phyloP scores from a whole-genome alignment of 2,797 vertebrate species.

The Pygocentrus nattereri region DNA sequence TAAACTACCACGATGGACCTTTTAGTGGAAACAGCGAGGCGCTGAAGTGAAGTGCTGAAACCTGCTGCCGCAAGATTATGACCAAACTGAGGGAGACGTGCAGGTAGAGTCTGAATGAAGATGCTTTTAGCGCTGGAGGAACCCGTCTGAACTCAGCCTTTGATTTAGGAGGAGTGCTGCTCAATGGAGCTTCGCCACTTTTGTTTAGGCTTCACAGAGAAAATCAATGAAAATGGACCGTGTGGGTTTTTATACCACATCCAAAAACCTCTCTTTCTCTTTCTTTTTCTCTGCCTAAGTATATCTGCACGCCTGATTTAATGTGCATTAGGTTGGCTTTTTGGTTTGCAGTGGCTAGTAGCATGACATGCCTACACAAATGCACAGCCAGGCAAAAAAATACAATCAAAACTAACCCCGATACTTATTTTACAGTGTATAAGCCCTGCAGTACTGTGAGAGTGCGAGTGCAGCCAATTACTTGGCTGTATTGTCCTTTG shows the following conservation, averaged over 20 bases:
- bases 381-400: background rate
- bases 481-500: constrained; percentile 18
- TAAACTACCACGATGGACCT: background rate
- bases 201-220: constrained; percentile 35
- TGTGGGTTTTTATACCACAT: constrained; percentile 7
- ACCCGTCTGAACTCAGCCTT: constrained; percentile 24
- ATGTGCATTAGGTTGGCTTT: constrained; percentile 15
- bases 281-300: background rate
- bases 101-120: constrained; percentile 16
- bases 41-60: background rate
- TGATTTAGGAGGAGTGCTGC: constrained; percentile 23
- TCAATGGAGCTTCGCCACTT: constrained; percentile 8
- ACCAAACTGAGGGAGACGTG: constrained; percentile 5
- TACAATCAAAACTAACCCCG: background rate
- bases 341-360: background rate
- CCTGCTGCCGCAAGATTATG: background rate
- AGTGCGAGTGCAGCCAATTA: background rate
- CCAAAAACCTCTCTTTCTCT: constrained; percentile 22
- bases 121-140: constrained; percentile 42
- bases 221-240: constrained; percentile 55
- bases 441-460: background rate
- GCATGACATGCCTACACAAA: background rate
- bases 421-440: background rate
- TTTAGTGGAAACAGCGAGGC: background rate
- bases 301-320: constrained; percentile 14